Conservation (phyloP, 2,888 invertebrate species). For the Anarsia innoxiella region DNA sequence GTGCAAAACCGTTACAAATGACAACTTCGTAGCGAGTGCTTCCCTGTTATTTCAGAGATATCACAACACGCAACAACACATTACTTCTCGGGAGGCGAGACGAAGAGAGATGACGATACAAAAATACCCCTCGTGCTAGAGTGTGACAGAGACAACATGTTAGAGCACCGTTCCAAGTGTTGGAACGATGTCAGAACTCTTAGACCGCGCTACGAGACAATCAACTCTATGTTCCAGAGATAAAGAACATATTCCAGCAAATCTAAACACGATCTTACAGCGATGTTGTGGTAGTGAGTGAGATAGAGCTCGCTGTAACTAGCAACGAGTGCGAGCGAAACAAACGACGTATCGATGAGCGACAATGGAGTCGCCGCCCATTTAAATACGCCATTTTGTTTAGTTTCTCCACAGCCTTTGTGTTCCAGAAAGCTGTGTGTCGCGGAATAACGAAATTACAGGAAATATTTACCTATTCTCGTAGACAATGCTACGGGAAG, state of each 20-base stretch:
- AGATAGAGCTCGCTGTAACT: constrained; percentile 45
- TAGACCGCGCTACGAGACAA: too few species aligned
- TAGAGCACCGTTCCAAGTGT: too few species aligned
- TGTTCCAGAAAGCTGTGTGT: constrained; percentile 66
- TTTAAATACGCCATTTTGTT: constrained; percentile 76
- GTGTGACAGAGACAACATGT: constrained; percentile 47
- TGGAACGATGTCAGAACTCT: too few species aligned
- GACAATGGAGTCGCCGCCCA: constrained; percentile 71
- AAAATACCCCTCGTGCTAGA: constrained; percentile 45
- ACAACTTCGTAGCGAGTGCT: constrained; percentile 74
- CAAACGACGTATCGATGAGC: constrained; percentile 33
- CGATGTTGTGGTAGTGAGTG: constrained; percentile 35
- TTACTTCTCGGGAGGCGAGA: constrained; percentile 66
- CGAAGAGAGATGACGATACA: constrained; percentile 51
- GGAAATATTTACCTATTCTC: constrained; percentile 64
- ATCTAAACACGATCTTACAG: too few species aligned
- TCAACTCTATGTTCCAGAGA: too few species aligned
- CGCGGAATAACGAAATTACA: constrained; percentile 64
- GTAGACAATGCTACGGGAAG: constrained; percentile 34
- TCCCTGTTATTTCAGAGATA: constrained; percentile 76
- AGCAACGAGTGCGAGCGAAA: constrained; percentile 46
- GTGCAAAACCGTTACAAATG: constrained; percentile 71
- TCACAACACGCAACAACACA: constrained; percentile 76
- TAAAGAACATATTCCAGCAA: too few species aligned
- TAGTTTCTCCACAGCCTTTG: constrained; percentile 65